phyloP scores from a whole-genome alignment of 2,113 vertebrate genomes.

The Alaudala cheleensis region DNA sequence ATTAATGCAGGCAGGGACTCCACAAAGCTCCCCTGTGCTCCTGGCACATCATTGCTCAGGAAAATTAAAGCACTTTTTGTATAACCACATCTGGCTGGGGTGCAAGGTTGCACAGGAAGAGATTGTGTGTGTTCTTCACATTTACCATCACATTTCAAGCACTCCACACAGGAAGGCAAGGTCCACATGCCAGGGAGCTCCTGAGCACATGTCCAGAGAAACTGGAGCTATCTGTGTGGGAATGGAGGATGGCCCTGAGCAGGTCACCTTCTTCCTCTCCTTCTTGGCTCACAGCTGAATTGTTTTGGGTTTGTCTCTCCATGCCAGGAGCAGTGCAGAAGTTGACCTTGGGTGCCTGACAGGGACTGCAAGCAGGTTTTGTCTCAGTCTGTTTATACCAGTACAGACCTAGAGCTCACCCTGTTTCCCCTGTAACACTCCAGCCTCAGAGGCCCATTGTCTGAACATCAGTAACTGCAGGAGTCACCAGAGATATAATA shows the following conservation, averaged over 20 bases:
- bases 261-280: neutral
- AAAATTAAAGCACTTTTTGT: neutral
- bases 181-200: neutral
- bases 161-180: neutral
- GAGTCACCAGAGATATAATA: neutral
- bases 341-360: neutral
- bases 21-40: neutral
- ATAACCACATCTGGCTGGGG: neutral
- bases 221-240: neutral
- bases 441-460: neutral
- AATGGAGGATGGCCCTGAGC: neutral
- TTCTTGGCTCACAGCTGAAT: neutral
- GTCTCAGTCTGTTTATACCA: neutral
- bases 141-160: neutral
- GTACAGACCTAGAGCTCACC: neutral
- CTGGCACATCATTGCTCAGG: neutral
- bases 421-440: neutral
- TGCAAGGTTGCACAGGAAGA: neutral
- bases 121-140: neutral
- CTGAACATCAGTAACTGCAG: neutral
- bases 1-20: neutral
- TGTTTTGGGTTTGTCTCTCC: neutral
- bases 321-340: neutral
- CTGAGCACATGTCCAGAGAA: accelerated
- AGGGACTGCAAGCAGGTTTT: neutral